Evolutionary conservation across 2,113 vertebrate genomes (phyloP).

Genomic region (Carollia perspicillata): DNA sequence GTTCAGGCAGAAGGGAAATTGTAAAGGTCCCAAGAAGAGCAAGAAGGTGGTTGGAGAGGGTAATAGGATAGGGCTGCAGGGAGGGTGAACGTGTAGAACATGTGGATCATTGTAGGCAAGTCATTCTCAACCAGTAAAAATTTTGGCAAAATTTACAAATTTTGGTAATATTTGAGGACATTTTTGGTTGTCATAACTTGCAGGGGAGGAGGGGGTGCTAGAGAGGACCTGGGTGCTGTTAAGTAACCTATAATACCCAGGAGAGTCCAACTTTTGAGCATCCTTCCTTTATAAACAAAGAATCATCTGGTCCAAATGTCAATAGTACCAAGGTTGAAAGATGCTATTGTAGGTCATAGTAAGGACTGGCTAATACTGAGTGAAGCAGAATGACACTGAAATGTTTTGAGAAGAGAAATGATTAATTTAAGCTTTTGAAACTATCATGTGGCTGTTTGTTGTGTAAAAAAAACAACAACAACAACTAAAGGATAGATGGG

Average conservation of each 20-base stretch:
- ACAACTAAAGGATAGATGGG: background rate
- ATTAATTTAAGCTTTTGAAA: background rate
- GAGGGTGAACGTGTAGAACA: background rate
- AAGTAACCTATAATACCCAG: background rate
- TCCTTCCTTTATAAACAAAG: background rate
- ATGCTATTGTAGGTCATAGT: background rate
- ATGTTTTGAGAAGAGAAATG: background rate
- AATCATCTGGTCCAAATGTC: background rate
- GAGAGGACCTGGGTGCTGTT: background rate
- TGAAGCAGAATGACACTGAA: background rate
- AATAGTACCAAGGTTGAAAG: background rate
- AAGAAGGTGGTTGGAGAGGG: background rate
- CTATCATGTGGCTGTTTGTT: background rate
- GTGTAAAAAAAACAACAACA: background rate
- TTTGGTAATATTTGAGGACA: background rate
- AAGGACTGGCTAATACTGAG: background rate
- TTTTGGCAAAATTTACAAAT: background rate
- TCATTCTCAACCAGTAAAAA: background rate
- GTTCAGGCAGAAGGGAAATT: background rate
- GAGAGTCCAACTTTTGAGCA: background rate
- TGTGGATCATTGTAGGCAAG: background rate
- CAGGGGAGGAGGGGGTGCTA: background rate
- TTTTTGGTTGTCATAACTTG: background rate
- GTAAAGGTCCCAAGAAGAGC: background rate
- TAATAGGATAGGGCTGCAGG: background rate